These are phyloP conservation scores for Amblyteles armatorius DNA, from an alignment of 2,888 invertebrate genomes.

Conservation along the genomic window DNA sequence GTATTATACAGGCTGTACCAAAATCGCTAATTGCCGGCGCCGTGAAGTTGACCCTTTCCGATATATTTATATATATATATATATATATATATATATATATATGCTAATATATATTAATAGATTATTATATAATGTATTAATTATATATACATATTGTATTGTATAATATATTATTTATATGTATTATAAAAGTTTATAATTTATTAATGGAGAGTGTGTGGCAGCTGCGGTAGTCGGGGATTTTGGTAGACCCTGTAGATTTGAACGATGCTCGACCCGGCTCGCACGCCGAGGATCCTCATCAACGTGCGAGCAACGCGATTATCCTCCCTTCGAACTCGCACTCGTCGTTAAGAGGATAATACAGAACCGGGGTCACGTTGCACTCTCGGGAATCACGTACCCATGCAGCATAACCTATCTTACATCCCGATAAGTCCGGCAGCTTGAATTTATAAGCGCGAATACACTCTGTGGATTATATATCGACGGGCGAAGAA, in stretches of 20 bases:
- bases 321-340: slow-evolving; percentile 60
- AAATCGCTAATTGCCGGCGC: not conserved
- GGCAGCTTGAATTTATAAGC: slow-evolving; percentile 59
- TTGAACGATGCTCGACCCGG: not conserved
- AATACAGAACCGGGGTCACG: slow-evolving; percentile 59
- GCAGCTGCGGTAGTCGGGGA: not conserved
- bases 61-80: not conserved
- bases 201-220: not conserved
- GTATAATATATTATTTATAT: no score
- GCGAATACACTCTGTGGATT: slow-evolving; percentile 40
- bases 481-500: not conserved
- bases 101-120: no score
- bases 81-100: no score
- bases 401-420: slow-evolving; percentile 9
- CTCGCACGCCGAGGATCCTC: slow-evolving; percentile 46
- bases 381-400: slow-evolving; percentile 47
- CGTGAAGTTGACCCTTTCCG: not conserved
- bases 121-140: no score
- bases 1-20: slow-evolving; percentile 49
- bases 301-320: slow-evolving; percentile 56
- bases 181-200: no score
- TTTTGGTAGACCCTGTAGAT: slow-evolving; percentile 46
- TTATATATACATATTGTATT: no score
- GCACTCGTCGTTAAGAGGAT: slow-evolving; percentile 62
- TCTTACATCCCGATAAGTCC: slow-evolving; percentile 45